A percentile compares a stretch with the other conserved stretches of the same genome.
Conservation (phyloP, 2,113 vertebrate genomes). For the Entomyzon cyanotis region DNA sequence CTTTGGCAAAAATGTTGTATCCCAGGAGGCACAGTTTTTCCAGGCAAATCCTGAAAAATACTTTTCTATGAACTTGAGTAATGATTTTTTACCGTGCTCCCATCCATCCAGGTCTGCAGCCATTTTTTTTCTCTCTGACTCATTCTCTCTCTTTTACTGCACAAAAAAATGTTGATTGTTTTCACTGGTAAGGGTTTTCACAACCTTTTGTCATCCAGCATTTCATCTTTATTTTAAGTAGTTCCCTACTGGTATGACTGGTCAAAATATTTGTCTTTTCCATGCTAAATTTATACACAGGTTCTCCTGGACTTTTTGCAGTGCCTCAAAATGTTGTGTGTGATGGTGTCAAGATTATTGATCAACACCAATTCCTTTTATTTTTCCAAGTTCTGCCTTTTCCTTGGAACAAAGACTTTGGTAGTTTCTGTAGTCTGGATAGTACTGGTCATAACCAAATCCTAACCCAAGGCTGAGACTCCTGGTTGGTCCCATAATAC, state of each 20-base stretch:
- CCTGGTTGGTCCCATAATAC: not conserved
- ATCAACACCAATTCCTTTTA: not conserved
- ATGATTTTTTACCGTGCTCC: not conserved
- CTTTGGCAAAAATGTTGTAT: not conserved
- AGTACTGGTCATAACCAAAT: not conserved
- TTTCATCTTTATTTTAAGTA: not conserved
- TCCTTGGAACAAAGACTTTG: not conserved
- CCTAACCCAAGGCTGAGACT: not conserved
- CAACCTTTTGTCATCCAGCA: not conserved
- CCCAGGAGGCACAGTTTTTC: not conserved
- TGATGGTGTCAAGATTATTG: not conserved
- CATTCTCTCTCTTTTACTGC: not conserved
- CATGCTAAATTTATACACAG: not conserved
- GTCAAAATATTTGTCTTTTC: not conserved
- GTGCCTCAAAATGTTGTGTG: not conserved
- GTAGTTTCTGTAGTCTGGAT: not conserved
- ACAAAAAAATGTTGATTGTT: not conserved
- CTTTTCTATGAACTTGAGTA: not conserved
- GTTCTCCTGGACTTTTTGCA: not conserved
- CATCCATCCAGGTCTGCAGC: not conserved
- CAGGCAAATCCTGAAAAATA: not conserved
- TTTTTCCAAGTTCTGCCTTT: not conserved
- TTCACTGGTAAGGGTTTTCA: not conserved
- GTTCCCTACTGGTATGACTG: not conserved
- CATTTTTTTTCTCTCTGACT: not conserved